A percentile compares a stretch with the other conserved stretches of the same genome.
These are phyloP conservation scores for Acleris literana DNA, from an alignment of 2,888 invertebrate genomes.

Conservation along the genomic window DNA sequence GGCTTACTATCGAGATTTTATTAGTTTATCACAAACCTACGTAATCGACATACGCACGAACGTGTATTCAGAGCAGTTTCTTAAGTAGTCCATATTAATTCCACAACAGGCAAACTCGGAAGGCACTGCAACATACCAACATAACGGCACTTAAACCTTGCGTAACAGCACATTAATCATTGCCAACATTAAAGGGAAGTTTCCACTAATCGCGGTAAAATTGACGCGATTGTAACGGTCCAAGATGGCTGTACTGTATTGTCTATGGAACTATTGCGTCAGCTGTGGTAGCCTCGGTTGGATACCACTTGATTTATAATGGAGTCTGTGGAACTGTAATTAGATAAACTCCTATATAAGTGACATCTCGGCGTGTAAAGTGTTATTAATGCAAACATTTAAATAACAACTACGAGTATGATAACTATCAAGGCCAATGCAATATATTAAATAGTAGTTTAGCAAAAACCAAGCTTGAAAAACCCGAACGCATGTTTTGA, in stretches of 20 bases:
- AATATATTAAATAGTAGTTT: no score
- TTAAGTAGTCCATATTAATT: slow-evolving; percentile 17
- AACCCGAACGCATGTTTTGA: no score
- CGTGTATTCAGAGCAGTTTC: slow-evolving; percentile 17
- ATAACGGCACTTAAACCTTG: slow-evolving; percentile 23
- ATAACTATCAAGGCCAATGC: no score
- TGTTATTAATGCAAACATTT: no score
- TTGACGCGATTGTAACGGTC: slow-evolving; percentile 32
- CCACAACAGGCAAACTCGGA: slow-evolving; percentile 12
- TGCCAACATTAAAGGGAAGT: slow-evolving; percentile 32
- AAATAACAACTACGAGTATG: no score
- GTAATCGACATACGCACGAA: slow-evolving; percentile 15
- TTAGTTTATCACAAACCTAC: not conserved
- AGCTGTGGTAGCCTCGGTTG: slow-evolving; percentile 19
- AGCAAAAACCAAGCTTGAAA: no score
- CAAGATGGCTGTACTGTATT: slow-evolving; percentile 31
- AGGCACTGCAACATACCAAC: slow-evolving; percentile 19
- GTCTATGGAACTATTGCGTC: slow-evolving; percentile 33
- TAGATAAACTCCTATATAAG: not conserved
- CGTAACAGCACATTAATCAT: slow-evolving; percentile 31
- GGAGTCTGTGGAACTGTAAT: slow-evolving; percentile 7
- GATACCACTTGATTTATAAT: slow-evolving; percentile 22
- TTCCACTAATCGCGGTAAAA: slow-evolving; percentile 28
- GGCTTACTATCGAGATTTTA: not conserved
- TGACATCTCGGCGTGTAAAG: not conserved